Percentiles rank a stretch among this genome's conserved stretches.
phyloP scores from a whole-genome alignment of 2,113 vertebrate genomes.

The Pithys albifrons region DNA sequence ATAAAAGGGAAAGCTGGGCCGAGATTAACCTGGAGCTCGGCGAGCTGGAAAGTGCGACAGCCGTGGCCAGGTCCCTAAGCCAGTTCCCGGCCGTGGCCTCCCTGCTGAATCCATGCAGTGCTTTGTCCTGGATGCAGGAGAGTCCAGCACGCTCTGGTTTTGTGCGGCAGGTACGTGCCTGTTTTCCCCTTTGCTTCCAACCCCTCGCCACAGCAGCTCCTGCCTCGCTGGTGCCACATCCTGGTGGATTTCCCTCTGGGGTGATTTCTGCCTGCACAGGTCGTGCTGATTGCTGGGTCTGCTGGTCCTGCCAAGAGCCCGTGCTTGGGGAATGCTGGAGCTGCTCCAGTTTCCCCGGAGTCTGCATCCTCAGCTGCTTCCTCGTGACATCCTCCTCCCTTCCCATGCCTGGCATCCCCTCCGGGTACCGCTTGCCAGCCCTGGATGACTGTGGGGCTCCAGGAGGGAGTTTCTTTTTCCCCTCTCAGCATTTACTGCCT shows the following conservation, averaged over 20 bases:
- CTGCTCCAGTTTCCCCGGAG: neutral
- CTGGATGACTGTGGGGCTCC: neutral
- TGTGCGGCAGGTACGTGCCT: constrained; percentile 12
- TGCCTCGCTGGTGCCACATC: fast-evolving
- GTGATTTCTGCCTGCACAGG: neutral
- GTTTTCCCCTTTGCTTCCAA: neutral
- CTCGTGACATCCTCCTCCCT: constrained; percentile 27
- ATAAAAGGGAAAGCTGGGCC: constrained; percentile 50
- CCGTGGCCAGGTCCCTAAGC: neutral
- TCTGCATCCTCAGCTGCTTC: constrained; percentile 4
- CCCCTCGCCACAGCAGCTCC: neutral
- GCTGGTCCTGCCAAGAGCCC: neutral
- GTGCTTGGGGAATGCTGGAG: constrained; percentile 21
- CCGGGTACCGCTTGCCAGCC: neutral
- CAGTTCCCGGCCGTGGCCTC: neutral
- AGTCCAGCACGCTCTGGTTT: neutral
- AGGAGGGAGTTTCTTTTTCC: neutral
- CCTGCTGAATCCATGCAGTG: neutral
- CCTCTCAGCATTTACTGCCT: neutral
- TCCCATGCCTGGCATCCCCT: neutral
- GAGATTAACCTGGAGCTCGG: constrained; percentile 38
- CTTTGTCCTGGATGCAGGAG: neutral
- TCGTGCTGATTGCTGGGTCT: neutral
- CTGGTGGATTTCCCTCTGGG: neutral
- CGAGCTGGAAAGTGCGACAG: neutral